Evolutionary conservation across 2,113 vertebrate species (phyloP).

Genomic region (Anser cygnoides): DNA sequence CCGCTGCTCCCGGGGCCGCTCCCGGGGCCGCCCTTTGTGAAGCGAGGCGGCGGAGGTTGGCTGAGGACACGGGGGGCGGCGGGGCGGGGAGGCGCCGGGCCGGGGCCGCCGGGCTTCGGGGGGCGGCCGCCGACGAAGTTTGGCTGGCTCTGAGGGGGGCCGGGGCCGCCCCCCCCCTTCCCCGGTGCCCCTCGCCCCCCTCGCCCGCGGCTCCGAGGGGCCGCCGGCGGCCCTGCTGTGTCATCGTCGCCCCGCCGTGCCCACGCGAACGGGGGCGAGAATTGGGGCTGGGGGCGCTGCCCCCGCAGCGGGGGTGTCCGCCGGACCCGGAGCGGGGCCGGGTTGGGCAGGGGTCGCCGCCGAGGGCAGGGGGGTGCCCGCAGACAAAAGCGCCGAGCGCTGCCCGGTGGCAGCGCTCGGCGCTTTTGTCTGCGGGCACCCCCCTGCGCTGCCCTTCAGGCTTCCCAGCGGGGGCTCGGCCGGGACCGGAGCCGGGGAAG

Average conservation of each 20-base stretch:
- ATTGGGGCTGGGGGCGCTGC: constrained; percentile 55
- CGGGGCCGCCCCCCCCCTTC: too few relatives aligned
- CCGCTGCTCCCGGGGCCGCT: not conserved
- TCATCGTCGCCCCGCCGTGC: not conserved
- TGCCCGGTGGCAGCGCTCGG: not conserved
- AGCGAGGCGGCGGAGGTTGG: not conserved
- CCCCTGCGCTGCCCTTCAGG: not conserved
- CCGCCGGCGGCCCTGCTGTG: constrained; percentile 72
- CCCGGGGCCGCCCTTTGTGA: not conserved
- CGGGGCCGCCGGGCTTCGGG: not conserved
- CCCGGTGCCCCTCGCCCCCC: too few relatives aligned
- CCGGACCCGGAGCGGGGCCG: constrained; percentile 32
- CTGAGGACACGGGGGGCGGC: not conserved
- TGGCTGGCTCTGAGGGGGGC: constrained; percentile 45
- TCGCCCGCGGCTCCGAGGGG: too few relatives aligned
- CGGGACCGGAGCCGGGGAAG: not conserved
- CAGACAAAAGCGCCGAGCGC: too few relatives aligned
- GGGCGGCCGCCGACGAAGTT: constrained; percentile 62
- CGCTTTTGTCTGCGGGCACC: constrained; percentile 57
- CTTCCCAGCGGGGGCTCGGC: constrained; percentile 20
- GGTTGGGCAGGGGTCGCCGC: constrained; percentile 6
- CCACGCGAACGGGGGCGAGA: not conserved
- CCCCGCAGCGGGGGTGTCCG: constrained; percentile 17
- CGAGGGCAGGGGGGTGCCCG: not conserved
- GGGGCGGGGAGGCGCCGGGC: not conserved